Percentiles rank a stretch among this genome's conserved stretches.
These are phyloP conservation scores for Sula dactylatra DNA, from an alignment of 2,113 vertebrate genomes.

Conservation along the genomic window DNA sequence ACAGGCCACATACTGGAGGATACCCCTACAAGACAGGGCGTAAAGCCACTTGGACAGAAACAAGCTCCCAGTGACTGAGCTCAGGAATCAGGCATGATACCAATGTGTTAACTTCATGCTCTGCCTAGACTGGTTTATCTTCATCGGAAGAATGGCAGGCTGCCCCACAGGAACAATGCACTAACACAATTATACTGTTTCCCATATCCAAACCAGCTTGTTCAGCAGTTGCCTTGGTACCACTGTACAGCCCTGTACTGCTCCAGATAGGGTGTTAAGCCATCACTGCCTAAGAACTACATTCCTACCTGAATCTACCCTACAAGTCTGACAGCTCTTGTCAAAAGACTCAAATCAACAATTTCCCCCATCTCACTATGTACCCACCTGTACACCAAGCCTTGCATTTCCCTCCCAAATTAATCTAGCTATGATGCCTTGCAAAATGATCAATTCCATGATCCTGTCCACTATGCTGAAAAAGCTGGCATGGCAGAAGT, in stretches of 20 bases:
- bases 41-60: neutral
- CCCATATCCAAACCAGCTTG: neutral
- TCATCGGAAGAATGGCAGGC: neutral
- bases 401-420: neutral
- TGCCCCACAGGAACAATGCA: neutral
- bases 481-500: neutral
- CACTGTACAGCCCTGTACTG: neutral
- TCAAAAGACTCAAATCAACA: neutral
- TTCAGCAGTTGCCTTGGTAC: neutral
- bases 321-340: neutral
- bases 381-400: neutral
- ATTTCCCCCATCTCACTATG: neutral
- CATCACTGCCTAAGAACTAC: neutral
- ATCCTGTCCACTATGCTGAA: neutral
- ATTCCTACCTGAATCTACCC: neutral
- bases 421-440: neutral
- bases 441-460: neutral
- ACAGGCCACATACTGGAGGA: neutral
- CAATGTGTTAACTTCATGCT: neutral
- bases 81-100: neutral
- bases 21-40: no score
- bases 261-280: neutral
- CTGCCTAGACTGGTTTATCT: neutral
- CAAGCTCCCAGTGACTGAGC: neutral
- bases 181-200: neutral